Evolutionary conservation across 2,888 invertebrate species (phyloP), one percentile per base, ranked within the genome.

Genomic region (Calliphora vomitoria): DNA sequence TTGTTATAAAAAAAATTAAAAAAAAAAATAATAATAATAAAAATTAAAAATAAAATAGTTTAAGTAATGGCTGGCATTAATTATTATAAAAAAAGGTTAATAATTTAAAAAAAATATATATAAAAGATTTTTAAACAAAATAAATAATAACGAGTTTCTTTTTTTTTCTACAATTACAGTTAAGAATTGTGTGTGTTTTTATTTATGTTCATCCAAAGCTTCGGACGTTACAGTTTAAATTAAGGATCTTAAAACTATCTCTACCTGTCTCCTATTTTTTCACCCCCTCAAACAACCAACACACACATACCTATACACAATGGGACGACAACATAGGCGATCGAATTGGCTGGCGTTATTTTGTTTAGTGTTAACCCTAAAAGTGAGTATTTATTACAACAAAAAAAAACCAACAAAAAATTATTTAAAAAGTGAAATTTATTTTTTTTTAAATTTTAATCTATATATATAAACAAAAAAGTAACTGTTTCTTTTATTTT

Each of bases 321-420:
- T 93, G 93, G 93, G 93, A 91, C 90, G 92, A 91, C 87, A 82
- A 87, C 90, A 91, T 87, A 91, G 91, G 91, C 92, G 92, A 91
- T 92, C 92, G 86, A 91, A 91, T 90, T 91, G 93, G 90, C 90
- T 93, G 91, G 93, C 93, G 91, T 89, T 93, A 86, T 89, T 92
- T 84, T 93, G 92, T 91, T 91, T 93, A 91, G 91, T 92, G 90
- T 92, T 93, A 90, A 92, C 92, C 89, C 91, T 93, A 91, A 92
- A 93, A 93, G 93, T 93, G 90, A 93, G 93, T 91, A 86, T 72
- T 66, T 58, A 47, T 44, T 6, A 64, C 15, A 31, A 60, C 41
- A 53, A 35, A 82, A 76, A 88, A 90, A 87, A n/a, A 53, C 47
- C 53, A 53, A n/a, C n/a, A n/a, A n/a, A 38, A 50, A 58, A 81